Evolutionary conservation across 1,140 invertebrate species (phyloP), one percentile per base, ranked within the genome.

Genomic region (Dinothrombium tinctorium): DNA sequence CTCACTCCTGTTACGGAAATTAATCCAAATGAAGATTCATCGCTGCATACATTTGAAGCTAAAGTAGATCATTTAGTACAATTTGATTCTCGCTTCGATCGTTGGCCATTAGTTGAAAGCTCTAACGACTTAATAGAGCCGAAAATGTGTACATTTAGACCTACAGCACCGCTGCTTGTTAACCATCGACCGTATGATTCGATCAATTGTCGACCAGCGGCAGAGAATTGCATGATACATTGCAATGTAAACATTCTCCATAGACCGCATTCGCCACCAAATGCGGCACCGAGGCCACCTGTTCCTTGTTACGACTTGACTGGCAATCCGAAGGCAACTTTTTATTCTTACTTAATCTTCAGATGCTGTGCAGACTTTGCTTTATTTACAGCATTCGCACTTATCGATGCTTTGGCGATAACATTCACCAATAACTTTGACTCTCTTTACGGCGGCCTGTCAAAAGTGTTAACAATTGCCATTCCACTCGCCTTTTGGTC

Each of bases 371-470:
- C 37, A 17, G 51, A 52, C 41, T 26, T 51, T 1, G 44, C 42
- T 28, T 24, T 52, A 2, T 35, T 52, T 7, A 48, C 49, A 2
- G 25, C 40, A 2, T 33, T 49, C 20, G 37, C 46, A 15, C 31
- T 51, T 4, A 23, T 52, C 11, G 51, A 52, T 43, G 47, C 46
- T 17, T 20, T 51, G 3, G 42, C 43, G n/a, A 42, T 52, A 4
- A 39, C 44, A n/a, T 40, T 37, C 4, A 47, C 45, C 5, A 43
- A 45, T 8, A 43, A 52, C 39, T 52, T 44, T 26, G 48, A 52
- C 36, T 43, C 50, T 6, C 23, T 45, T 17, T 52, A 52, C 35
- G 51, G 45, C 4, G 31, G 45, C 4, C 9, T 38, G 5, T 26
- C 35, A 17, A 37, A 42, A 22, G 14, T 40, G 11, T 28, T 45